These are phyloP conservation scores for Gari tellinella DNA, from an alignment of 2,888 invertebrate species.

Conservation along the genomic window DNA sequence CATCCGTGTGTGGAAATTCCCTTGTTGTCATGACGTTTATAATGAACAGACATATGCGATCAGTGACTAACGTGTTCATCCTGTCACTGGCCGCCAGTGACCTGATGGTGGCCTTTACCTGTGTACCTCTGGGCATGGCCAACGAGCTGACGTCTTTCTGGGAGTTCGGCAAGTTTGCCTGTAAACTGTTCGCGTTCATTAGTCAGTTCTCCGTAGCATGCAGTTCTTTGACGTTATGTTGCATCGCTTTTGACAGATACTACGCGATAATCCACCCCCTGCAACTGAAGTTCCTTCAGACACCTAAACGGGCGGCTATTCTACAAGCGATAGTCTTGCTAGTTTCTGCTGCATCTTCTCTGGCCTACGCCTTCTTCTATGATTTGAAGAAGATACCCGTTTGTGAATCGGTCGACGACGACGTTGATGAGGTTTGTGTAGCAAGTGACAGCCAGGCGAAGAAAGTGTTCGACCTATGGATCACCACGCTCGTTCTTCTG, in stretches of 20 bases:
- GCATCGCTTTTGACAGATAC: constrained; percentile 74
- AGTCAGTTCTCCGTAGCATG: constrained; percentile 65
- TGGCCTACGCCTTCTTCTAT: constrained; percentile 68
- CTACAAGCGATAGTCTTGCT: constrained; percentile 66
- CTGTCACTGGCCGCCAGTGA: constrained; percentile 73
- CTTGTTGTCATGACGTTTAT: constrained; percentile 68
- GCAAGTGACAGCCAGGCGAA: constrained; percentile 12
- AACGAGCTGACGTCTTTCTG: constrained; percentile 53
- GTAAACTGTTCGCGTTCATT: constrained; percentile 69
- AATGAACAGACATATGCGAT: constrained; percentile 68
- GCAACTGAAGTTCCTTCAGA: constrained; percentile 64
- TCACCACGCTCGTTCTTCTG: constrained; percentile 62
- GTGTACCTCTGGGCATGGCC: constrained; percentile 67
- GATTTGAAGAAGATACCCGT: constrained; percentile 45
- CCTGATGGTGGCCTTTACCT: constrained; percentile 65
- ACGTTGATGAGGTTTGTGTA: constrained; percentile 45
- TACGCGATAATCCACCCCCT: constrained; percentile 73
- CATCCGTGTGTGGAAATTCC: constrained; percentile 67
- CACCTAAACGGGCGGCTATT: constrained; percentile 53
- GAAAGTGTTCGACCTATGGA: constrained; percentile 54
- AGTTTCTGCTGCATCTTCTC: constrained; percentile 55
- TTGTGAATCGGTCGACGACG: constrained; percentile 23
- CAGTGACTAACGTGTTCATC: constrained; percentile 72
- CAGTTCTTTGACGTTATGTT: constrained; percentile 71
- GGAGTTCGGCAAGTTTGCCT: constrained; percentile 65